These are phyloP conservation scores for Protonemura montana DNA, from an alignment of 2,888 invertebrate genomes.

Conservation along the genomic window DNA sequence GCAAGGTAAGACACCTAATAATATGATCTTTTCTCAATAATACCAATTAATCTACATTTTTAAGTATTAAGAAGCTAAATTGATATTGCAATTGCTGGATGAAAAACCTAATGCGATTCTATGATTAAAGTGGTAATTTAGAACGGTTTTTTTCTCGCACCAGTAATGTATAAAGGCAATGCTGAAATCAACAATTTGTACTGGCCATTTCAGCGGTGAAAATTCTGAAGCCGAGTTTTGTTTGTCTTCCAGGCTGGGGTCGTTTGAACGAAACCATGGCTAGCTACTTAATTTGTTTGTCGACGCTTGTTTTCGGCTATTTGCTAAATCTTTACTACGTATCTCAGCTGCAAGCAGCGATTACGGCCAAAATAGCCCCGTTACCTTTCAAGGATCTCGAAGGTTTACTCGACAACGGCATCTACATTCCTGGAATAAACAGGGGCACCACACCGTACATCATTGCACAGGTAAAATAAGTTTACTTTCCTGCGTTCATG, in stretches of 20 bases:
- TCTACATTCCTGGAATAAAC: not conserved
- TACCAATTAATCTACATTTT: too few species aligned
- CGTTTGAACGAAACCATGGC: not conserved
- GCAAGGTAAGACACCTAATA: not conserved
- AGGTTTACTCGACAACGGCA: not conserved
- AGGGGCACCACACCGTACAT: not conserved
- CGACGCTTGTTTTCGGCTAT: not conserved
- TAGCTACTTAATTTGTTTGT: not conserved
- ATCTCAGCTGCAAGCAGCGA: not conserved
- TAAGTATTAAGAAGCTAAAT: too few species aligned
- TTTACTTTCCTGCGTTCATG: not conserved
- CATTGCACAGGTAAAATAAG: not conserved
- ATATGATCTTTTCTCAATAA: not conserved
- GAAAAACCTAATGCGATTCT: too few species aligned
- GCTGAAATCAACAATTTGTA: too few species aligned
- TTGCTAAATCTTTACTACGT: slow-evolving; percentile 3
- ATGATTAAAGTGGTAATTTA: too few species aligned
- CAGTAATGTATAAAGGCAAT: too few species aligned
- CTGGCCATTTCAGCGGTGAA: too few species aligned
- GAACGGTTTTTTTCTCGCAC: too few species aligned
- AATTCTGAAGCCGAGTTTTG: too few species aligned
- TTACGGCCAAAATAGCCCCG: not conserved
- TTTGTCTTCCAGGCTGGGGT: not conserved
- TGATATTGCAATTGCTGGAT: too few species aligned
- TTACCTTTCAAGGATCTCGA: not conserved